phyloP scores from a whole-genome alignment of 2,888 invertebrate species.

The Abrostola tripartita region DNA sequence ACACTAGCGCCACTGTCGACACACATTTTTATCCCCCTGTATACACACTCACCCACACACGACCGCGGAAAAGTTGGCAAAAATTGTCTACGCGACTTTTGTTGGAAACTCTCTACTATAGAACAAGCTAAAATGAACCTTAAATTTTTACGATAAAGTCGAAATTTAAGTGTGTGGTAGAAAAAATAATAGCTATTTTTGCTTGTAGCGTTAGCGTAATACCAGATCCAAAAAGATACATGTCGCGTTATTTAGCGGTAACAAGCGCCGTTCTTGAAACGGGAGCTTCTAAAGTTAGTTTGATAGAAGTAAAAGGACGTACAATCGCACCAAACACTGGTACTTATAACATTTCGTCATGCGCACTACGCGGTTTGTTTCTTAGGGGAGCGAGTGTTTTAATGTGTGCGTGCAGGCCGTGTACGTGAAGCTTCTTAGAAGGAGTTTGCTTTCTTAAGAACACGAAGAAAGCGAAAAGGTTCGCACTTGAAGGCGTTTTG shows the following conservation, averaged over 20 bases:
- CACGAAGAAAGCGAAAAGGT: constrained; percentile 86
- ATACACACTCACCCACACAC: constrained; percentile 72
- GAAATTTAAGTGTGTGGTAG: constrained; percentile 22
- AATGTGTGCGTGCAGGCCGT: constrained; percentile 70
- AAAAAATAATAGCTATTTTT: constrained; percentile 58
- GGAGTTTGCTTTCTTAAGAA: constrained; percentile 85
- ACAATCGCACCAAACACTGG: constrained; percentile 24
- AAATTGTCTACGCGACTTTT: constrained; percentile 65
- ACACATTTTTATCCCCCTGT: constrained; percentile 70
- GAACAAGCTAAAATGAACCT: constrained; percentile 49
- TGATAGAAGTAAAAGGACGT: constrained; percentile 42
- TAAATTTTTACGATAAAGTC: neutral
- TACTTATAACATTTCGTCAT: constrained; percentile 62
- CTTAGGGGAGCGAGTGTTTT: constrained; percentile 58
- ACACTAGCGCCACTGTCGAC: constrained; percentile 80
- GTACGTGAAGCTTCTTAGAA: constrained; percentile 81
- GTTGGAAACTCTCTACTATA: constrained; percentile 33
- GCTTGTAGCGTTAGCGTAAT: constrained; percentile 42
- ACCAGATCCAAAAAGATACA: constrained; percentile 55
- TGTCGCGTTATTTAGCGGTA: constrained; percentile 9
- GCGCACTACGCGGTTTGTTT: constrained; percentile 40
- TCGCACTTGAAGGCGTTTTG: constrained; percentile 82
- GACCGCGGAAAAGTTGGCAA: constrained; percentile 73
- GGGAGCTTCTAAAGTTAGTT: constrained; percentile 13
- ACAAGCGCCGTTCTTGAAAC: constrained; percentile 57